Percentiles rank a stretch among this genome's conserved stretches.
Conservation (phyloP, 2,888 invertebrate species). For the Agonopterix alstromeriana region DNA sequence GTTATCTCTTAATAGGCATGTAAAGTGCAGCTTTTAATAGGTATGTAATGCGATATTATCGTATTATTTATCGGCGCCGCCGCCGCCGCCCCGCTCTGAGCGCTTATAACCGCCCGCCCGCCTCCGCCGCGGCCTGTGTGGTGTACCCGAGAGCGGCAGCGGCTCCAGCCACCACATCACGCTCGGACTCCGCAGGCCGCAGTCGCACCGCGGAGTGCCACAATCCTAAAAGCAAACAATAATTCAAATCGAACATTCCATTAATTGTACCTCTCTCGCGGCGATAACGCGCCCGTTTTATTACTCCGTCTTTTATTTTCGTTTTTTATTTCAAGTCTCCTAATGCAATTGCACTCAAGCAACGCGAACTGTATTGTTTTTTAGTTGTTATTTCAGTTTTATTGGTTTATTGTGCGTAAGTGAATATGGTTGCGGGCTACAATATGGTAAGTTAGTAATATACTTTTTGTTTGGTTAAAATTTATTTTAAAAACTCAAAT, state of each 20-base stretch:
- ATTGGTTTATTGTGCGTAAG: slow-evolving; percentile 56
- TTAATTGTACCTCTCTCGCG: slow-evolving; percentile 60
- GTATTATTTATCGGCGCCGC: slow-evolving; percentile 50
- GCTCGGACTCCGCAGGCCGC: slow-evolving; percentile 8
- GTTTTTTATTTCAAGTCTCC: slow-evolving; percentile 60
- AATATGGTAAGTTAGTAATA: slow-evolving; percentile 51
- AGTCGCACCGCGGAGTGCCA: slow-evolving; percentile 2
- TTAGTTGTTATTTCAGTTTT: slow-evolving; percentile 47
- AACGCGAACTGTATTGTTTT: slow-evolving; percentile 56
- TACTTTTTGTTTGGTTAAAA: neutral
- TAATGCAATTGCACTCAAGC: slow-evolving; percentile 72
- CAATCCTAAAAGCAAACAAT: slow-evolving; percentile 23
- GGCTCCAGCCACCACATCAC: slow-evolving; percentile 29
- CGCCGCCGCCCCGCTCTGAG: slow-evolving; percentile 28
- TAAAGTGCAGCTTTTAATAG: slow-evolving; percentile 59
- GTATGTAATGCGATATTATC: slow-evolving; percentile 60
- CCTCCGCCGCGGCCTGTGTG: slow-evolving; percentile 10
- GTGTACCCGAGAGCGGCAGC: neutral
- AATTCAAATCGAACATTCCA: slow-evolving; percentile 59
- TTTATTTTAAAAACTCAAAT: too few relatives aligned
- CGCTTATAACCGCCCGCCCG: slow-evolving; percentile 54
- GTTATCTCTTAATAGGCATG: slow-evolving; percentile 51
- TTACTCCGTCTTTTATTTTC: slow-evolving; percentile 56
- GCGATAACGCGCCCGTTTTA: slow-evolving; percentile 65
- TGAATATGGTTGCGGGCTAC: slow-evolving; percentile 44